These are phyloP conservation scores for Herpetotheres cachinnans DNA, from an alignment of 2,113 vertebrate genomes.

Conservation along the genomic window DNA sequence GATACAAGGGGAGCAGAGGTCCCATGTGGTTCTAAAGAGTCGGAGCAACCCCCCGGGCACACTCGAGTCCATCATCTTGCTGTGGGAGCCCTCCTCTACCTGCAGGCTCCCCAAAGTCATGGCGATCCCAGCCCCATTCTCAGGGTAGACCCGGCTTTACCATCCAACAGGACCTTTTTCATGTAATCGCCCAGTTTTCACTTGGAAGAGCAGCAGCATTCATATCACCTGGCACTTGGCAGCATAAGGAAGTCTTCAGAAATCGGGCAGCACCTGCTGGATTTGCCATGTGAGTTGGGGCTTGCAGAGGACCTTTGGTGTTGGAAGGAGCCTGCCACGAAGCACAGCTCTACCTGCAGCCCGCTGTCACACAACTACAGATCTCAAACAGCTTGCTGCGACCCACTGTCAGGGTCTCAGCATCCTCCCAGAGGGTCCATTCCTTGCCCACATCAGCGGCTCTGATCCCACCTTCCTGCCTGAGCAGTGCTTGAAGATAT, in stretches of 20 bases:
- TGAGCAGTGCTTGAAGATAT: neutral
- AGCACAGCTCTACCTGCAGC: neutral
- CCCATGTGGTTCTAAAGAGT: neutral
- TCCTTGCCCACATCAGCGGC: fast-evolving
- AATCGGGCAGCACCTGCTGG: neutral
- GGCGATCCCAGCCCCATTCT: neutral
- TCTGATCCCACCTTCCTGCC: neutral
- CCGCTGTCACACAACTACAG: fast-evolving
- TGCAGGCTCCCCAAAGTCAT: neutral
- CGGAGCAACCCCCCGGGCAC: neutral
- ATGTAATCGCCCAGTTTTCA: fast-evolving
- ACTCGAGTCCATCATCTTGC: neutral
- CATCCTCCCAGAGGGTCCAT: neutral
- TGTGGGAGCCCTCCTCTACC: neutral
- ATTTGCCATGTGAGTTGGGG: fast-evolving
- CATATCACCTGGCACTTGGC: neutral
- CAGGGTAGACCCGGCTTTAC: neutral
- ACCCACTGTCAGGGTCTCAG: fast-evolving
- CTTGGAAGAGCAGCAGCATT: neutral
- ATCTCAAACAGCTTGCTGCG: neutral
- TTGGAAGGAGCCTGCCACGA: neutral
- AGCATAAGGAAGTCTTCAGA: neutral
- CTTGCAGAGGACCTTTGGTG: neutral
- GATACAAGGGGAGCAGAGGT: neutral
- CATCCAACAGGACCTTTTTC: neutral